Percentiles rank a stretch among this genome's conserved stretches.
Conservation (phyloP, 2,797 vertebrate genomes). For the Nyctibius grandis region DNA sequence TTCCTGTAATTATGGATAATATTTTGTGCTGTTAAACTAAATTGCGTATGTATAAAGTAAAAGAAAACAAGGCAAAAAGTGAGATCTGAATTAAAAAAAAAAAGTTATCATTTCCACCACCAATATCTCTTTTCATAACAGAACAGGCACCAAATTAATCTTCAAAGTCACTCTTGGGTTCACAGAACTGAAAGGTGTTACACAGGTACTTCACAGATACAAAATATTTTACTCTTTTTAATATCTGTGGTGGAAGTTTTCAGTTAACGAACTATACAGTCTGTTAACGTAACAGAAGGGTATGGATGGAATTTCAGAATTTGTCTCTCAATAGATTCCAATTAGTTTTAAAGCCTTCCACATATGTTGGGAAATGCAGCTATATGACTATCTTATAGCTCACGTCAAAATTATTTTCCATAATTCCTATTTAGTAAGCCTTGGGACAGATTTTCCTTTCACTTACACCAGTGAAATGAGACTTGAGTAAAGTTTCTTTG, state of each 20-base stretch:
- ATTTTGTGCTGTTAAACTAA: background rate
- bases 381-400: background rate
- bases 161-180: background rate
- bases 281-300: background rate
- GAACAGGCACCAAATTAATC: background rate
- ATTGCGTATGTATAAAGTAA: background rate
- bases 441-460: conserved; percentile 27
- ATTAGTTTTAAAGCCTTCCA: background rate
- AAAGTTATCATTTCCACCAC: background rate
- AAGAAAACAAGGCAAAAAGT: background rate
- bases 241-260: background rate
- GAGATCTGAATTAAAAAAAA: background rate
- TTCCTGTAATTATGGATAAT: background rate
- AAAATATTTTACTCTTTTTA: background rate
- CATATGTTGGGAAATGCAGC: background rate
- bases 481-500: conserved; percentile 3
- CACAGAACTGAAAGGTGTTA: background rate
- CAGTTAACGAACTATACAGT: background rate
- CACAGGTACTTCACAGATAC: background rate
- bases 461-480: background rate
- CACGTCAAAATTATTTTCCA: conserved; percentile 33
- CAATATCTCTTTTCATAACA: background rate
- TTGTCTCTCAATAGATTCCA: background rate
- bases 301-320: background rate
- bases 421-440: conserved; percentile 22